Conservation (phyloP, 2,113 vertebrate genomes). For the Leptobrachium ailaonicum region DNA sequence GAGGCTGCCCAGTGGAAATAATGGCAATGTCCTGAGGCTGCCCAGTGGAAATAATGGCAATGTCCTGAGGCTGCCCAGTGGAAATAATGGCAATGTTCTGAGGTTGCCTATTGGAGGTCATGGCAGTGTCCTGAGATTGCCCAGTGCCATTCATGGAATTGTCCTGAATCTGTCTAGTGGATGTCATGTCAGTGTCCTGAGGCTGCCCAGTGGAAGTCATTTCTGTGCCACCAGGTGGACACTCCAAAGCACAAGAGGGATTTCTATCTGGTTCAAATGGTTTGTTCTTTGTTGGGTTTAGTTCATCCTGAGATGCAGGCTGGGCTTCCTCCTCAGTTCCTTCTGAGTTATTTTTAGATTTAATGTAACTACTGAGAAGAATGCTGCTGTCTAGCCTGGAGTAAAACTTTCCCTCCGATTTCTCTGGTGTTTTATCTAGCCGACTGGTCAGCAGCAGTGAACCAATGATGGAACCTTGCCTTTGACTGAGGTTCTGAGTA, state of each 20-base stretch:
- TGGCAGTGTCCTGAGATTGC: background rate
- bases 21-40: too few species aligned
- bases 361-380: constrained; percentile 70
- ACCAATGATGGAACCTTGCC: constrained; percentile 58
- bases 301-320: constrained; percentile 54
- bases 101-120: too few species aligned
- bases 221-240: too few species aligned
- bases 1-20: too few species aligned
- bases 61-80: too few species aligned
- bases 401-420: constrained; percentile 37
- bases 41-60: too few species aligned
- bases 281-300: background rate
- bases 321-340: background rate
- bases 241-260: too few species aligned
- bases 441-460: constrained; percentile 53
- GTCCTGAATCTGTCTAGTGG: background rate
- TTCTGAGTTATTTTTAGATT: background rate
- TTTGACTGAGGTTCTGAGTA: constrained; percentile 55
- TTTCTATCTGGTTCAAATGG: too few species aligned
- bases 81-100: too few species aligned
- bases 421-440: constrained; percentile 55
- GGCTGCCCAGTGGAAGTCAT: too few species aligned
- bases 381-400: constrained; percentile 85
- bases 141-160: background rate
- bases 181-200: too few species aligned